A percentile compares a stretch with the other conserved stretches of the same genome.
phyloP scores from a whole-genome alignment of 2,113 vertebrate species.

The Anhinga rufa region DNA sequence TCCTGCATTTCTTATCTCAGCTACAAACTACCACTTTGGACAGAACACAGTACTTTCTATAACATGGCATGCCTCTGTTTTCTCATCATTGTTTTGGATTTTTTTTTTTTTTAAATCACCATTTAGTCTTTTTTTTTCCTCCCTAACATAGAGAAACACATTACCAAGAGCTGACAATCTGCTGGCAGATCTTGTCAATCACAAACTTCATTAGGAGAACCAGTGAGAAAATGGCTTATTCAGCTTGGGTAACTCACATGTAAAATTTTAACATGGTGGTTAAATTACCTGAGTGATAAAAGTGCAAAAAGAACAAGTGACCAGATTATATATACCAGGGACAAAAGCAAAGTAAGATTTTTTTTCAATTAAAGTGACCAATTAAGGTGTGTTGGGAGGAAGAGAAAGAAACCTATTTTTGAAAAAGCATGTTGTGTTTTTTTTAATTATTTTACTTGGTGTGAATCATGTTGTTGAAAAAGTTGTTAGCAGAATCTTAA shows the following conservation, averaged over 20 bases:
- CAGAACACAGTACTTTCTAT: background rate
- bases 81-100: background rate
- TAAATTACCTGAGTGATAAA: background rate
- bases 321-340: background rate
- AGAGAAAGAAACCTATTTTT: background rate
- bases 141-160: background rate
- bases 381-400: background rate
- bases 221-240: background rate
- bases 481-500: background rate
- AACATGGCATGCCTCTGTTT: background rate
- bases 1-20: background rate
- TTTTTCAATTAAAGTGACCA: background rate
- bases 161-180: background rate
- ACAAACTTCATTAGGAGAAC: background rate
- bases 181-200: background rate
- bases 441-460: background rate
- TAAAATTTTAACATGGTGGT: background rate
- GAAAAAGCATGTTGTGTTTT: background rate
- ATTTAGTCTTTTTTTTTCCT: background rate
- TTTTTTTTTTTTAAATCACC: background rate
- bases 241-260: background rate
- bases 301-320: background rate
- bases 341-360: background rate
- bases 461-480: accelerated
- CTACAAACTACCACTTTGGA: background rate